Evolutionary conservation across 2,888 invertebrate genomes (phyloP).

Genomic region (Capitulum mitella): DNA sequence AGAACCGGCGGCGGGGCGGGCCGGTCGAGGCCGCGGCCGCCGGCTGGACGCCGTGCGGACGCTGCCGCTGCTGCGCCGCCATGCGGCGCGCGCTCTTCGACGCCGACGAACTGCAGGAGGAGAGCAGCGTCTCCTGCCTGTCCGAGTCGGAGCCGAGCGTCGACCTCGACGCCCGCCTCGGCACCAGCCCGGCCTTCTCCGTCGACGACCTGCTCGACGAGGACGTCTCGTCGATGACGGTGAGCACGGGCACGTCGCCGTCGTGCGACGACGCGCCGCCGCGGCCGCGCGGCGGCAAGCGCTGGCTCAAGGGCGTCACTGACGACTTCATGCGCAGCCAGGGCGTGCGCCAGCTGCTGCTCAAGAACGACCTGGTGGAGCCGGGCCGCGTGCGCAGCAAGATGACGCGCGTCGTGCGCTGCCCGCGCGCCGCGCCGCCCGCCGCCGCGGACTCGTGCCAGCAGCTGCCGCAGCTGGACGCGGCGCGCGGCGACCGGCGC

Average conservation of each 20-base stretch:
- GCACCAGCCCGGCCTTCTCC: not conserved
- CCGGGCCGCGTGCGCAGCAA: constrained; percentile 12
- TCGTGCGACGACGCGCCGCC: not conserved
- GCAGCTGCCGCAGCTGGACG: not conserved
- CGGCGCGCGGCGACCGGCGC: not conserved
- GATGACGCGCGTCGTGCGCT: not conserved
- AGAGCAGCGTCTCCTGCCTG: not conserved
- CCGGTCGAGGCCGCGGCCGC: not conserved
- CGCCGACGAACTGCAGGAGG: not conserved
- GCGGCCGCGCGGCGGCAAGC: not conserved
- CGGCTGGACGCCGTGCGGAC: not conserved
- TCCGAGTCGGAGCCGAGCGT: not conserved
- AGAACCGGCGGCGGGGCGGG: no score
- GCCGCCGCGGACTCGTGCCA: no score
- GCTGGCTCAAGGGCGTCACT: not conserved
- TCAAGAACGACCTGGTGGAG: not conserved
- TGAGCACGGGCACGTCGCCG: not conserved
- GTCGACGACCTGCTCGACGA: not conserved
- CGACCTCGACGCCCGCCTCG: not conserved
- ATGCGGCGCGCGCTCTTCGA: not conserved
- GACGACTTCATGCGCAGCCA: not conserved
- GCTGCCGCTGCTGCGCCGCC: not conserved
- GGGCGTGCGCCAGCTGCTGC: not conserved
- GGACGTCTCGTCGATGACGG: not conserved
- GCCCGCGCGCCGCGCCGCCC: not conserved